Conservation (phyloP, 2,113 vertebrate species). For the Nesoenas mayeri region DNA sequence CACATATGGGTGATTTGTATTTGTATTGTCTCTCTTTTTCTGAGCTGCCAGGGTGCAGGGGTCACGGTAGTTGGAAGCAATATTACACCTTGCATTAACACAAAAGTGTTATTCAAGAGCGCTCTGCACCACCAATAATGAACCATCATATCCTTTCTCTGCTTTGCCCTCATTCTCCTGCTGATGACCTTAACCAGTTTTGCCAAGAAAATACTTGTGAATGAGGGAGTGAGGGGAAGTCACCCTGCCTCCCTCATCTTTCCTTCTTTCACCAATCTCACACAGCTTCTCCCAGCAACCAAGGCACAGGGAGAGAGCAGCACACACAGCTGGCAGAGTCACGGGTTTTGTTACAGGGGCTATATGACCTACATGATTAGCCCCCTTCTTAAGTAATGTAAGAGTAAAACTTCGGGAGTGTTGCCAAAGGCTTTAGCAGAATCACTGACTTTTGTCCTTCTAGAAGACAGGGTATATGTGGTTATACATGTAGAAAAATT, state of each 20-base stretch:
- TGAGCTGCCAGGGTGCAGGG: neutral
- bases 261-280: neutral
- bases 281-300: neutral
- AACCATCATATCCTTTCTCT: neutral
- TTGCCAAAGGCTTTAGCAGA: neutral
- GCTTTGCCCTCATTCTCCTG: neutral
- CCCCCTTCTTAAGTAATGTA: neutral
- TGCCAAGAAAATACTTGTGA: neutral
- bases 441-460: neutral
- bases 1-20: neutral
- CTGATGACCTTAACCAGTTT: neutral
- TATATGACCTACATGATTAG: neutral
- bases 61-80: neutral
- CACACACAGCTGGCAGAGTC: rapidly evolving
- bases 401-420: neutral
- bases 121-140: neutral
- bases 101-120: neutral
- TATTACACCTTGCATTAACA: neutral
- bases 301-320: neutral
- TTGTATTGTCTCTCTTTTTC: neutral
- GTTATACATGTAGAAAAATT: neutral
- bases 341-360: neutral
- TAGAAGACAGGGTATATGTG: neutral
- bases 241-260: neutral
- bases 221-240: neutral